Percentiles rank a stretch among this genome's conserved stretches.
These are phyloP conservation scores for Heteromurus nitidus DNA, from an alignment of 2,888 invertebrate species.

Conservation along the genomic window DNA sequence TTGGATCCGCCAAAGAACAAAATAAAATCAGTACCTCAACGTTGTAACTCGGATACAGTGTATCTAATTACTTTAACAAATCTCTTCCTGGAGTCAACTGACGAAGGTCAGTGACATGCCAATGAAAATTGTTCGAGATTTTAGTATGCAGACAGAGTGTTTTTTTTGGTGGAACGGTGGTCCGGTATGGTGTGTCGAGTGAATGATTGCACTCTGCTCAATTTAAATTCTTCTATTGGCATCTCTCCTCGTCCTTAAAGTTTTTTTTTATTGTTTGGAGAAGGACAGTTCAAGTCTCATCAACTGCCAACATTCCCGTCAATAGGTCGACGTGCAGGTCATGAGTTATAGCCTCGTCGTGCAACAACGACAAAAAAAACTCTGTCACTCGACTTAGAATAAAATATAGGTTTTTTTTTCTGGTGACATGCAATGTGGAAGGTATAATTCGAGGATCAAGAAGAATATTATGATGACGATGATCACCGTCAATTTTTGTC, in stretches of 20 bases:
- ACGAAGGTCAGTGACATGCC: slow-evolving; percentile 50
- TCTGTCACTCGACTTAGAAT: too few relatives aligned
- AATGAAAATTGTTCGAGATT: not conserved
- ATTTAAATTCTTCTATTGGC: slow-evolving; percentile 32
- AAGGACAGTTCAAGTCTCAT: slow-evolving; percentile 49
- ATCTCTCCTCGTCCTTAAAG: not conserved
- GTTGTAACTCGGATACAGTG: too few relatives aligned
- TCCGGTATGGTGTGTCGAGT: slow-evolving; percentile 34
- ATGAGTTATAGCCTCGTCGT: slow-evolving; percentile 51
- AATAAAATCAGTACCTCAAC: too few relatives aligned
- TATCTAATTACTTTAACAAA: not conserved
- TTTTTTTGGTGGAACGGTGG: not conserved
- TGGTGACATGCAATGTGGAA: not conserved
- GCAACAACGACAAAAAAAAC: not conserved
- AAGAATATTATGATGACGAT: not conserved
- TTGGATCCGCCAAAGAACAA: too few relatives aligned
- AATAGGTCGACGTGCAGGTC: slow-evolving; percentile 53
- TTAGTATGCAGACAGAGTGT: slow-evolving; percentile 11
- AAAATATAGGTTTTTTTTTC: too few relatives aligned
- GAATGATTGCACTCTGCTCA: slow-evolving; percentile 53
- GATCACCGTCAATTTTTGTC: slow-evolving; percentile 37
- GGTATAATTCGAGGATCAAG: too few relatives aligned
- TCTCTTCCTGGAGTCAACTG: not conserved
- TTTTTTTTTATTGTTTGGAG: not conserved
- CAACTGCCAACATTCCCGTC: slow-evolving; percentile 24